Evolutionary conservation across 2,888 invertebrate species (phyloP).

Genomic region (Eubasilissa splendida): DNA sequence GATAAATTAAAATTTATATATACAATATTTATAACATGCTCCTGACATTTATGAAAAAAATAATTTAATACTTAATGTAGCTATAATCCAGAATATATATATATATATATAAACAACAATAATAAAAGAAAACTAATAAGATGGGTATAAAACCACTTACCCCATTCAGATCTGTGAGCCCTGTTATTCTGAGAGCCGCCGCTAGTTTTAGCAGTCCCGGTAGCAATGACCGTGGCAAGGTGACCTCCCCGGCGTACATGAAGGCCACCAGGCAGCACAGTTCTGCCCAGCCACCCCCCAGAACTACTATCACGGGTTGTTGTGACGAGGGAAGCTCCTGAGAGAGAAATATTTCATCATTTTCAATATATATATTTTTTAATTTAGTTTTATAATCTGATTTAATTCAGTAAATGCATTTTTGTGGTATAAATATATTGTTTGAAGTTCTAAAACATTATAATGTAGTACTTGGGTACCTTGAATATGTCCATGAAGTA

Average conservation of each 20-base stretch:
- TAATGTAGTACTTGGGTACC: conserved; percentile 65
- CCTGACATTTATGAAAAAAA: too few species aligned
- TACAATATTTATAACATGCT: too few species aligned
- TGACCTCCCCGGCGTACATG: conserved; percentile 92
- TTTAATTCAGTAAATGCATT: too few species aligned
- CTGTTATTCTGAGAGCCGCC: conserved; percentile 86
- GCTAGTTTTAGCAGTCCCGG: conserved; percentile 85
- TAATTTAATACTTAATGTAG: too few species aligned
- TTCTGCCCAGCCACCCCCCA: conserved; percentile 81
- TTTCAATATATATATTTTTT: too few species aligned
- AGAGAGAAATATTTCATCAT: conserved; percentile 54
- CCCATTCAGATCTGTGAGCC: conserved; percentile 85
- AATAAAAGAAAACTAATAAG: background rate
- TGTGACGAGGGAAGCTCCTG: conserved; percentile 80
- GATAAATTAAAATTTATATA: too few species aligned
- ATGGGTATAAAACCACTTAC: conserved; percentile 67
- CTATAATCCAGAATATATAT: too few species aligned
- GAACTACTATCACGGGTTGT: conserved; percentile 81
- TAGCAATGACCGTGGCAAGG: conserved; percentile 85
- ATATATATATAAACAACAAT: background rate
- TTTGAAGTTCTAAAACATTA: conserved; percentile 46
- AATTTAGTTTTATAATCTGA: too few species aligned
- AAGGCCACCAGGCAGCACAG: conserved; percentile 85
- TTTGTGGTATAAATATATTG: too few species aligned
- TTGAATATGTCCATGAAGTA: conserved; percentile 92